Evolutionary conservation across 2,888 invertebrate genomes (phyloP), one percentile per base, ranked within the genome.

Genomic region (Morpho deidamia): DNA sequence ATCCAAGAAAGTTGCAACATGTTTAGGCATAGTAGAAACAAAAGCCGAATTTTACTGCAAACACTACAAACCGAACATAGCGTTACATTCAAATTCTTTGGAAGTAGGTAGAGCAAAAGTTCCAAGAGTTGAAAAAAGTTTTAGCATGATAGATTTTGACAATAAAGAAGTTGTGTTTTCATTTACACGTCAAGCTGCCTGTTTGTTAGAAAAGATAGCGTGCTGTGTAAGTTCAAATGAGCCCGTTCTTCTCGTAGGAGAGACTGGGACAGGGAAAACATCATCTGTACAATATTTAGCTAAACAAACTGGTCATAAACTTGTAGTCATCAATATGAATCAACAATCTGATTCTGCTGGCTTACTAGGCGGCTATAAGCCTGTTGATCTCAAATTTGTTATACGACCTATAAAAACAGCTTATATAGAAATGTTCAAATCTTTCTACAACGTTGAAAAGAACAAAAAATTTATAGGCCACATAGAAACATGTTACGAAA

Each of bases 231-330:
- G 88, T 0, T 92, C 95, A 47, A 93, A 93, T 46, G 99, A 99
- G 75, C 97, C 99, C 0, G 96, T 99, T 1, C 85, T 99, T 7
- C 87, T 99, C 7, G 98, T 99, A 0, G 99, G 99, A 33, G 99
- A 99, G 87, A 99, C 99, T 0, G 99, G 99, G 44, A 98, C 98
- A 0, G 99, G 99, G 0, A 99, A 99, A 90, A 99, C 99, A 0
- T 96, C 97, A 0, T 94, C 96, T 0, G 93, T 99, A 1, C 99
- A 99, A 76, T 97, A 96, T 80, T 87, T 99, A 51, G 96, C 99
- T 0, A 92, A 93, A 58, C 93, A 94, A 62, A 93, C 96, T 0
- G 95, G 96, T 0, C 95, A 96, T 64, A 96, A 94, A 71, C 89
- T 99, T 34, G 91, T 95, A 34, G 99, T 99, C 0, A 96, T 99